Conservation (phyloP, 2,797 vertebrate species). For the Gorsachius magnificus region DNA sequence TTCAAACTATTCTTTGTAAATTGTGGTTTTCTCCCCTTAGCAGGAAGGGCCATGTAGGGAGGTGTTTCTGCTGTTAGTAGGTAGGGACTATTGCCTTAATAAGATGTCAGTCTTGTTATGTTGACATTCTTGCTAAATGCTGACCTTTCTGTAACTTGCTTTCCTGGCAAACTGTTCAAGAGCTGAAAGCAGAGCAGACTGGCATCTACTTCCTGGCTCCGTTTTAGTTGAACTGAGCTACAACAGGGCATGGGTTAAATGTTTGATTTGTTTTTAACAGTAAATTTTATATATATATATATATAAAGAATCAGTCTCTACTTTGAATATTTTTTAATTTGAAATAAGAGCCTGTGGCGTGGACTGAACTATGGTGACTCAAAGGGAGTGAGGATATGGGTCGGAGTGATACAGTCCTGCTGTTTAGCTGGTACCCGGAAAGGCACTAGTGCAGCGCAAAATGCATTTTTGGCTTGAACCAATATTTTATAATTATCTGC, state of each 20-base stretch:
- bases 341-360: not conserved
- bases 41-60: not conserved
- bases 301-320: not conserved
- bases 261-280: not conserved
- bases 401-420: not conserved
- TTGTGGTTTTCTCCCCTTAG: not conserved
- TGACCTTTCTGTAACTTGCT: slow-evolving; percentile 24
- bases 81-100: not conserved
- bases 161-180: not conserved
- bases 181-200: not conserved
- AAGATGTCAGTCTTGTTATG: not conserved
- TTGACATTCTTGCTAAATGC: not conserved
- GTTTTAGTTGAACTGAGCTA: not conserved
- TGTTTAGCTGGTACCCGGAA: not conserved
- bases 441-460: no score
- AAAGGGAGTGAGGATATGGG: not conserved
- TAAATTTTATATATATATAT: no score
- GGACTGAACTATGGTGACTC: not conserved
- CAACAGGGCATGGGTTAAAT: not conserved
- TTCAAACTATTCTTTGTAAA: not conserved
- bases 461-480: not conserved
- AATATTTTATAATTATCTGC: not conserved
- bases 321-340: not conserved
- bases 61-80: not conserved
- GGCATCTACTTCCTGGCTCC: not conserved